Conservation (phyloP, 2,113 vertebrate species). For the Ailuropoda melanoleuca region DNA sequence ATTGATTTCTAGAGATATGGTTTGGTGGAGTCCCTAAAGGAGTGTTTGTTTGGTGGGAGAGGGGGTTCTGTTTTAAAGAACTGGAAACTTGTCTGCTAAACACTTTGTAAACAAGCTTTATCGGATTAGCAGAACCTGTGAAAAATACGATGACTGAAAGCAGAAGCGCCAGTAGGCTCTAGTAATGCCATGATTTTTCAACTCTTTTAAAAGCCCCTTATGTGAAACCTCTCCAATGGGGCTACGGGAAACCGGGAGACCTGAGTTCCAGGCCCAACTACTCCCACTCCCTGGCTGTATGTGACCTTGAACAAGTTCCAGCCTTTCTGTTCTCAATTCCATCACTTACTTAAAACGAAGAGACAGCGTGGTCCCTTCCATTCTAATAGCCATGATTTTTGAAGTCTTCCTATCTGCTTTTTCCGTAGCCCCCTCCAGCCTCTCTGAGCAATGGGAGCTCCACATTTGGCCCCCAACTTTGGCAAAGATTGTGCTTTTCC, state of each 20-base stretch:
- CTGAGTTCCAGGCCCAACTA: not conserved
- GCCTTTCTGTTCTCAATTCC: not conserved
- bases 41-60: not conserved
- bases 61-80: not conserved
- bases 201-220: not conserved
- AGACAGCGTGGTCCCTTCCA: not conserved
- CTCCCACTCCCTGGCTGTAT: not conserved
- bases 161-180: not conserved
- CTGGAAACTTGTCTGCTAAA: not conserved
- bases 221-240: not conserved
- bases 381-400: not conserved
- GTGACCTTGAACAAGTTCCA: not conserved
- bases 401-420: not conserved
- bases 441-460: not conserved
- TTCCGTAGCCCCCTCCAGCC: not conserved
- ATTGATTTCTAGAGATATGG: not conserved
- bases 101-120: not conserved
- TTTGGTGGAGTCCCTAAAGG: not conserved
- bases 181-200: not conserved
- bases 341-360: not conserved
- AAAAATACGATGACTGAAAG: constrained; percentile 1
- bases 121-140: not conserved
- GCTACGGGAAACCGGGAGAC: not conserved
- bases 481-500: not conserved
- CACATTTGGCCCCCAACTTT: not conserved